Base-by-base conservation (phyloP, 2,888 invertebrate genomes). In the Eupithecia pulchellata region DNA sequence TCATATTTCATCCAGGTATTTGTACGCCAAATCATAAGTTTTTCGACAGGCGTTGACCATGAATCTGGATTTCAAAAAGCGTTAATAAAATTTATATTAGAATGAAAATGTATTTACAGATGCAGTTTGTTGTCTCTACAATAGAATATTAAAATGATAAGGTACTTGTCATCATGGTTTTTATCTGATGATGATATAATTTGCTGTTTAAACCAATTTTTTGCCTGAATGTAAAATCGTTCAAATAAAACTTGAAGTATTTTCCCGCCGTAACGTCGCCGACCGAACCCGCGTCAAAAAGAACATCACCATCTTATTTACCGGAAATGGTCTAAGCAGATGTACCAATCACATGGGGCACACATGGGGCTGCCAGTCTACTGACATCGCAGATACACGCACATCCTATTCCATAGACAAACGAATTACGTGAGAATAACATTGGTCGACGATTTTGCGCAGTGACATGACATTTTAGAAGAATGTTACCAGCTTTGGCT, bases 11-110 rank as follows among this genome's bases (percentile, higher is more conserved):
- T 74, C 93, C 93, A 92, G 52, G 69, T 81, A 39, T 84, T 82
- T 8, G 70, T 75, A 25, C 79, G 81, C 92, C 92, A 93, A 30
- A 86, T 36, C 85, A 88, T 88, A 63, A 93, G 77, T 72, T 92
- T 92, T 69, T 88, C 86, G 69, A 93, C 91, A 0, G 81, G 69
- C 5, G 78, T 76, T 0, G 70, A 78, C 82, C 86, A 84, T 5
- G 78, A 76, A 82, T 82, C 89, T 87, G 69, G 64, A 79, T 82
- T 25, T 68, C 42, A 9, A 64, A 61, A 6, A 52, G 25, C 52
- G 25, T 3, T 4, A 36, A 13, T 36, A 36, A 39, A n/a, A 13
- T 52, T 52, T n/a, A 8, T 25, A 52, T 13, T 52, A 32, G 2
- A 25, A 13, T 25, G 1, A 25, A 47, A 47, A 20, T 20, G 42